phyloP scores from a whole-genome alignment of 2,113 vertebrate genomes.

The Corythaeola cristata region DNA sequence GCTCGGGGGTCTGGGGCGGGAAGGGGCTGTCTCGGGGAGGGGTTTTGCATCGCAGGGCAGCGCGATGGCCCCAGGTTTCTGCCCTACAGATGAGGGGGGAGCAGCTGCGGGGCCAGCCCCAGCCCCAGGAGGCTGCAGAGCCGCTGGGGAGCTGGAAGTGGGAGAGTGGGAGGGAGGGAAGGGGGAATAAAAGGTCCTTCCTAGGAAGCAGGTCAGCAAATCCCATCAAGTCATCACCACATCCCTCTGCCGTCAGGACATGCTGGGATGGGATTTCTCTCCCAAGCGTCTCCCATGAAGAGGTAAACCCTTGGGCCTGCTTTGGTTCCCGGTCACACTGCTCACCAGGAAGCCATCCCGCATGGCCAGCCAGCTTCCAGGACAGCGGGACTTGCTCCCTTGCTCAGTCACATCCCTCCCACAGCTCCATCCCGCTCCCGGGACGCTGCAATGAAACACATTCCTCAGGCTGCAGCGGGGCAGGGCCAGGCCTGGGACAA shows the following conservation, averaged over 20 bases:
- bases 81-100: neutral
- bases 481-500: neutral
- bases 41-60: neutral
- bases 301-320: neutral
- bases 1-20: neutral
- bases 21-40: neutral
- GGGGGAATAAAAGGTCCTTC: neutral
- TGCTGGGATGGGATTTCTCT: neutral
- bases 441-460: neutral
- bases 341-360: neutral
- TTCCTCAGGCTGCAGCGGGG: neutral
- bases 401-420: neutral
- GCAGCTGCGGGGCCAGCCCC: neutral
- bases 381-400: neutral
- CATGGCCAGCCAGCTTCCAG: neutral
- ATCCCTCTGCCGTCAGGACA: neutral
- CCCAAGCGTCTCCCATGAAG: neutral
- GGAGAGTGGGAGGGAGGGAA: neutral
- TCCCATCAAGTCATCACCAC: neutral
- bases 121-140: neutral
- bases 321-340: neutral
- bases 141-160: neutral
- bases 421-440: fast-evolving
- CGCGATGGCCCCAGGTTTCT: fast-evolving
- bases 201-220: neutral